Conservation (phyloP, 2,888 invertebrate species). For the Hipparchia semele region DNA sequence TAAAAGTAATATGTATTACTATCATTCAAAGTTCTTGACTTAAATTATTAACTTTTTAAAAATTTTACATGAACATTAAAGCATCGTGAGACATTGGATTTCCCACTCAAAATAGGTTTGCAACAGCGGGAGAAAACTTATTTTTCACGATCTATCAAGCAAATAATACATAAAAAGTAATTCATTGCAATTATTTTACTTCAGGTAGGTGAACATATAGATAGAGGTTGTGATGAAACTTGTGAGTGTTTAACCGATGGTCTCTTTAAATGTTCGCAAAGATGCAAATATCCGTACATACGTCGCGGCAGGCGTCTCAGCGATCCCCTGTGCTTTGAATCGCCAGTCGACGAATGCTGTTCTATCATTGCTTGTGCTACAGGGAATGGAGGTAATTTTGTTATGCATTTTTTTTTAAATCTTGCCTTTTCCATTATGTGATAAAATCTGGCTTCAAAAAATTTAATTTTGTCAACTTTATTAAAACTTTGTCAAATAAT, state of each 20-base stretch:
- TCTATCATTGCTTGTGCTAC: slow-evolving; percentile 87
- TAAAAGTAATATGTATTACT: too few relatives aligned
- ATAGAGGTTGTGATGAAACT: slow-evolving; percentile 89
- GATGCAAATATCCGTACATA: slow-evolving; percentile 88
- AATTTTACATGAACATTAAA: too few relatives aligned
- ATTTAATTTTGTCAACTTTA: too few relatives aligned
- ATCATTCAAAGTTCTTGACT: too few relatives aligned
- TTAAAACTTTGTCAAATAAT: too few relatives aligned
- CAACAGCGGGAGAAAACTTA: too few relatives aligned
- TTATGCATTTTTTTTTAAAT: neutral
- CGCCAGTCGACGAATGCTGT: slow-evolving; percentile 86
- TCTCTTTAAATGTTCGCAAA: slow-evolving; percentile 87
- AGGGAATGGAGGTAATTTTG: slow-evolving; percentile 67
- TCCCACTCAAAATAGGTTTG: too few relatives aligned
- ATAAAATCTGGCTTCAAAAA: too few relatives aligned
- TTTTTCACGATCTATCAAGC: too few relatives aligned
- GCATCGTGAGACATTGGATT: too few relatives aligned
- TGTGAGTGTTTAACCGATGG: slow-evolving; percentile 88
- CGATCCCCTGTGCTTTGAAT: slow-evolving; percentile 89
- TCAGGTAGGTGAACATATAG: slow-evolving; percentile 87
- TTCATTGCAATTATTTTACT: slow-evolving; percentile 26
- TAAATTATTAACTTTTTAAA: too few relatives aligned
- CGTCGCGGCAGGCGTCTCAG: slow-evolving; percentile 85
- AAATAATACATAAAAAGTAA: neutral
- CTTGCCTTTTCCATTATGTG: too few relatives aligned